Conservation (phyloP, 2,888 invertebrate genomes). For the Limulus polyphemus region DNA sequence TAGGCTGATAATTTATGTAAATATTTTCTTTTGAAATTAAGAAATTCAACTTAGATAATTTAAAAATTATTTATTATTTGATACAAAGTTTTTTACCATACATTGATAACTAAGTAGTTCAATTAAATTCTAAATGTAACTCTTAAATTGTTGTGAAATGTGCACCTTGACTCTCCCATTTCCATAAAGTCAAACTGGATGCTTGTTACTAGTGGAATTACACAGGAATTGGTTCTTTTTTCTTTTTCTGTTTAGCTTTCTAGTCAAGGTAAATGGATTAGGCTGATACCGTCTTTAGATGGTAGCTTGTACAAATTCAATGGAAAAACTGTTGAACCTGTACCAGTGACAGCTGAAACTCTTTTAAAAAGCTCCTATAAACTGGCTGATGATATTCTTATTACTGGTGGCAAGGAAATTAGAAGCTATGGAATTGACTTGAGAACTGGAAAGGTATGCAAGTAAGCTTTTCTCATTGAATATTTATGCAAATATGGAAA, state of each 20-base stretch:
- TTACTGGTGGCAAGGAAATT: conserved; percentile 65
- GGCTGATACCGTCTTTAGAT: conserved; percentile 81
- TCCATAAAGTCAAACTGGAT: too few species aligned
- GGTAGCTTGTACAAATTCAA: conserved; percentile 86
- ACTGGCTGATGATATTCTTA: conserved; percentile 44
- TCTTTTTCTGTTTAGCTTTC: conserved; percentile 46
- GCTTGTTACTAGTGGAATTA: too few species aligned
- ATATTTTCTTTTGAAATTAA: too few species aligned
- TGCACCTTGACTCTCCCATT: too few species aligned
- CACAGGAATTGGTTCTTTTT: not conserved
- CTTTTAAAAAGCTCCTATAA: conserved; percentile 67
- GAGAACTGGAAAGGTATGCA: conserved; percentile 45
- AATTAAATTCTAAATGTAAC: too few species aligned
- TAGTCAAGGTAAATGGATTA: conserved; percentile 69
- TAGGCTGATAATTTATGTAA: too few species aligned
- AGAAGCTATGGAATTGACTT: conserved; percentile 73
- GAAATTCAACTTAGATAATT: too few species aligned
- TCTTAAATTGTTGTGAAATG: too few species aligned
- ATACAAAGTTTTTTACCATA: too few species aligned
- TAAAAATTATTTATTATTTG: too few species aligned
- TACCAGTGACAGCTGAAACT: conserved; percentile 74
- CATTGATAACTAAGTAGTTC: too few species aligned
- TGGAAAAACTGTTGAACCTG: conserved; percentile 69
- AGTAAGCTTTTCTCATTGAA: not conserved
- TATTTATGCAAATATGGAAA: not conserved